Conservation (phyloP, 2,113 vertebrate genomes). For the Terrapene triunguis region DNA sequence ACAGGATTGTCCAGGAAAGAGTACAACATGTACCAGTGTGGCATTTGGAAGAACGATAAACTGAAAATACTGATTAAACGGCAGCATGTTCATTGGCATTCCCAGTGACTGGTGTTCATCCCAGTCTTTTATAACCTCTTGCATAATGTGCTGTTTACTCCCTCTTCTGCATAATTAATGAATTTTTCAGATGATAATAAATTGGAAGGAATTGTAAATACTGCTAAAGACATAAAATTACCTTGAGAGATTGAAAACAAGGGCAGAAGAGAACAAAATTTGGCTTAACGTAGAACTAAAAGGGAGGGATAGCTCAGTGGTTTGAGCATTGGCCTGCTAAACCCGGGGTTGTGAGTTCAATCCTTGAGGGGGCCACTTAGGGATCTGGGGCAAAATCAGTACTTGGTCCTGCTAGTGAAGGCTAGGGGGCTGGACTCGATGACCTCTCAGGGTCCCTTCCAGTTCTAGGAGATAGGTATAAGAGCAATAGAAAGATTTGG, state of each 20-base stretch:
- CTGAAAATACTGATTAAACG: not conserved
- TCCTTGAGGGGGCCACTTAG: too few species aligned
- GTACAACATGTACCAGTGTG: not conserved
- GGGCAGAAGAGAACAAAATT: not conserved
- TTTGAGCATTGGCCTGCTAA: too few species aligned
- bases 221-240: not conserved
- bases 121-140: not conserved
- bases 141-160: not conserved
- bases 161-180: not conserved
- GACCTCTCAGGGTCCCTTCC: too few species aligned
- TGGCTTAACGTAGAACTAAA: not conserved
- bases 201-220: not conserved
- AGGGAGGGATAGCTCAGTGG: not conserved
- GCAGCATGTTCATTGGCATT: not conserved
- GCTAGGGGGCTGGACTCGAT: too few species aligned
- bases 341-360: too few species aligned
- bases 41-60: constrained; percentile 11
- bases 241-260: not conserved
- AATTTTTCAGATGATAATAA: not conserved
- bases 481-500: not conserved
- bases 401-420: too few species aligned
- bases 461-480: too few species aligned
- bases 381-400: too few species aligned
- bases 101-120: not conserved
- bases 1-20: not conserved